Evolutionary conservation across 2,797 vertebrate species (phyloP), one percentile per base, ranked within the genome.

Genomic region (Psittacula echo): DNA sequence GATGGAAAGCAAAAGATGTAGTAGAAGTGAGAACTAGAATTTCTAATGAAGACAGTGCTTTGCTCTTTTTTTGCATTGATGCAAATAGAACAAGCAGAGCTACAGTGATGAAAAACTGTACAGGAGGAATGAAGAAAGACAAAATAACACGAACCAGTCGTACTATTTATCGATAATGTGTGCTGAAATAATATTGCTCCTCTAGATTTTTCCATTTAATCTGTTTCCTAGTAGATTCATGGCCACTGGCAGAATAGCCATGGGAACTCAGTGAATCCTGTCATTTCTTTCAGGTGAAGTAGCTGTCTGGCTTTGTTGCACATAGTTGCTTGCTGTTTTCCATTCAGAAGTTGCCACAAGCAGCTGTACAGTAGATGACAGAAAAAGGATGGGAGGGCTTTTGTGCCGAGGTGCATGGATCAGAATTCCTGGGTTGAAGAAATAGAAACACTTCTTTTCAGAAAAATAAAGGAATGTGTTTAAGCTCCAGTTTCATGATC

Each of bases 401-500:
- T 85, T 85, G 34, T 62, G 45, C 1, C 5, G 72, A 88, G 54
- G 65, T 78, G 75, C 26, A 11, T 34, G 91, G 64, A 51, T 90
- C 62, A 90, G 70, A 88, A 82, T 71, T 81, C 37, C 48, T 89
- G 77, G 37, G 34, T 2, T 30, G 77, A 80, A 74, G 30, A 39
- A 84, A 66, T 18, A 84, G 50, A 88, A 90, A 34, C 65, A 6
- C 23, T 54, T 37, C 5, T 64, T 76, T 90, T 75, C 30, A 41
- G 51, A 78, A 92, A 68, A 93, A 87, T 47, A 81, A 62, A 78
- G 61, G 76, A 81, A 87, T 88, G 60, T 67, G 22, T 87, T 93
- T 88, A 88, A 94, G 60, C 72, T 96, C 67, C 80, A 91, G 61
- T 73, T 88, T 74, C 74, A 58, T 86, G 93, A 75, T 87, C 48